phyloP scores from a whole-genome alignment of 1,140 invertebrate genomes.

The Aphelenchoides besseyi region DNA sequence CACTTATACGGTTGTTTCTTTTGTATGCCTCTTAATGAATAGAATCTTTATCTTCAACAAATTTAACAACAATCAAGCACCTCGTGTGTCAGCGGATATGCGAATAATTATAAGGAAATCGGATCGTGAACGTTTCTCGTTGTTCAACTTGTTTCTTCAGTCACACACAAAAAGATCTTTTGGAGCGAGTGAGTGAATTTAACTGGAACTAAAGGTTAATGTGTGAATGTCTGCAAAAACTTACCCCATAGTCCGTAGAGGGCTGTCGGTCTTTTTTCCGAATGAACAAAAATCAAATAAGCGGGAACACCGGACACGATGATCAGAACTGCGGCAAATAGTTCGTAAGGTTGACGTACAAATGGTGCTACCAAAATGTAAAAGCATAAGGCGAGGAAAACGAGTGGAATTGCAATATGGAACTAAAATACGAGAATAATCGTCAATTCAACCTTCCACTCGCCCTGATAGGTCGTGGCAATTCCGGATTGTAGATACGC shows the following conservation, averaged over 20 bases:
- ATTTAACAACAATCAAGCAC: too few relatives aligned
- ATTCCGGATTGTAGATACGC: constrained; percentile 74
- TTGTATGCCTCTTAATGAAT: too few relatives aligned
- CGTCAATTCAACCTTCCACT: constrained; percentile 31
- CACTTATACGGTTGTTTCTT: too few relatives aligned
- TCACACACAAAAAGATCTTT: constrained; percentile 39
- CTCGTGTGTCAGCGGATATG: too few relatives aligned
- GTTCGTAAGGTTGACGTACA: constrained; percentile 47
- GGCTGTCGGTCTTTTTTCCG: constrained; percentile 36
- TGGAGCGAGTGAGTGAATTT: constrained; percentile 35
- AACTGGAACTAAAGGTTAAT: constrained; percentile 31
- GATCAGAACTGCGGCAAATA: constrained; percentile 53
- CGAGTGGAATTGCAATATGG: constrained; percentile 46
- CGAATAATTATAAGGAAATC: too few relatives aligned
- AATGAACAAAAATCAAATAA: constrained; percentile 53
- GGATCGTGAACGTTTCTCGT: too few relatives aligned
- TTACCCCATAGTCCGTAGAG: constrained; percentile 51
- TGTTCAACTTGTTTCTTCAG: constrained; percentile 27
- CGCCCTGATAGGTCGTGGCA: constrained; percentile 83
- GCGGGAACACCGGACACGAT: constrained; percentile 57
- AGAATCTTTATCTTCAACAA: too few relatives aligned
- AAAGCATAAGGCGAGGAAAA: constrained; percentile 54
- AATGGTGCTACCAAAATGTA: constrained; percentile 57
- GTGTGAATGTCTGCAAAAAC: not conserved
- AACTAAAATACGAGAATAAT: constrained; percentile 36